Evolutionary conservation across 2,888 invertebrate genomes (phyloP).

Genomic region (Aelia acuminata): DNA sequence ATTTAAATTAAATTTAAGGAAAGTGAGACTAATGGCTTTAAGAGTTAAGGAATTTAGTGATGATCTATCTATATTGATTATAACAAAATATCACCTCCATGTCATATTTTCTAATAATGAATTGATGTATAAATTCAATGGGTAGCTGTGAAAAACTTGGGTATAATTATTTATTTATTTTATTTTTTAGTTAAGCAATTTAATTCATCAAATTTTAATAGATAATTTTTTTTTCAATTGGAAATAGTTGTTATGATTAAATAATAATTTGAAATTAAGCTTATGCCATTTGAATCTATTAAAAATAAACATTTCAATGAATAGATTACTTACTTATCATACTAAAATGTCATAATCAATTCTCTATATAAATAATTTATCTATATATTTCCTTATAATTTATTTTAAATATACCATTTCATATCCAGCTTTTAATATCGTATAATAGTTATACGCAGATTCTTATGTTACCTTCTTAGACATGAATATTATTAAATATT

Average conservation of each 20-base stretch:
- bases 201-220: not conserved
- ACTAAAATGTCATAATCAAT: conserved; percentile 25
- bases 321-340: conserved; percentile 25
- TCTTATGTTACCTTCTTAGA: conserved; percentile 50
- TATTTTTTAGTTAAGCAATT: not conserved
- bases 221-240: not conserved
- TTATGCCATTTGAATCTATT: conserved; percentile 55
- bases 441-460: conserved; percentile 47
- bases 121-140: not conserved
- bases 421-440: conserved; percentile 51
- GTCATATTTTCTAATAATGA: not conserved
- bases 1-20: conserved; percentile 45
- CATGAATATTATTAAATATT: conserved; percentile 49
- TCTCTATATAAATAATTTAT: not conserved
- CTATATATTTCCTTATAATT: conserved; percentile 37
- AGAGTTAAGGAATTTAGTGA: conserved; percentile 39
- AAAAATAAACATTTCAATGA: not conserved
- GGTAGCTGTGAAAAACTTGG: not conserved
- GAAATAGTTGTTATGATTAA: not conserved
- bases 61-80: conserved; percentile 49
- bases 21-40: conserved; percentile 59
- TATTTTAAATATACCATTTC: conserved; percentile 43
- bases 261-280: conserved; percentile 17
- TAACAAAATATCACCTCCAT: conserved; percentile 43
- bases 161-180: not conserved